Evolutionary conservation across 1,140 invertebrate species (phyloP), one percentile per base, ranked within the genome.

Genomic region (Lasioglossum baleicum): DNA sequence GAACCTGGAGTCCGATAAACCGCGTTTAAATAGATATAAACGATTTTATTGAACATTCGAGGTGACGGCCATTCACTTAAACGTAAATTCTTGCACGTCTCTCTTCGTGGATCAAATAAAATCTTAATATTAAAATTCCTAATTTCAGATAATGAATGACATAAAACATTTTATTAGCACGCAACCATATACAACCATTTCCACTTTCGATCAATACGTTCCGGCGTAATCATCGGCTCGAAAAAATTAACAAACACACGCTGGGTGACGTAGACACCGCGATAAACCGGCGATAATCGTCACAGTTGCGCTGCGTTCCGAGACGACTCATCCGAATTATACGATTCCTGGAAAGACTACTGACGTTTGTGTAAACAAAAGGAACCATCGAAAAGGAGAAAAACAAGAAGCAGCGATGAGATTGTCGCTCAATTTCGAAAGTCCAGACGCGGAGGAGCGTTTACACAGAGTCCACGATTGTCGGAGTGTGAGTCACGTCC

Each of bases 401-500:
- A 8, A 44, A 48, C 10, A 48, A 48, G 8, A 48, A 48, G 44
- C 13, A n/a, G 40, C 20, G 7, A 22, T 17, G 61, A 63, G 22
- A 63, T 35, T 26, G 20, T 11, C 10, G 26, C 5, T 13, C 13
- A 5, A 40, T 64, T 64, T 15, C 31, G 31, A 31, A 15, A 35
- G 61, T 17, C 61, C 3, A n/a, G 15, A 64, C 3, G 31, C 11
- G 2, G 8, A 20, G 13, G 51, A 53, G 51, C 51, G 17, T 31
- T 40, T 15, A 7, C 56, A 48, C 35, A 15, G 26, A 26, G 48
- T 77, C 44, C 20, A 2, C 10, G 10, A 67, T 58, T 63, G 74
- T 67, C 63, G 35, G 40, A 82, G 74, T 74, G 66, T 81, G 86
- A 84, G 72, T 88, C 86, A 81, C 56, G 69, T 79, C 78, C 69